Evolutionary conservation across 2,888 invertebrate species (phyloP), one percentile per base, ranked within the genome.

Genomic region (Thereva unica): DNA sequence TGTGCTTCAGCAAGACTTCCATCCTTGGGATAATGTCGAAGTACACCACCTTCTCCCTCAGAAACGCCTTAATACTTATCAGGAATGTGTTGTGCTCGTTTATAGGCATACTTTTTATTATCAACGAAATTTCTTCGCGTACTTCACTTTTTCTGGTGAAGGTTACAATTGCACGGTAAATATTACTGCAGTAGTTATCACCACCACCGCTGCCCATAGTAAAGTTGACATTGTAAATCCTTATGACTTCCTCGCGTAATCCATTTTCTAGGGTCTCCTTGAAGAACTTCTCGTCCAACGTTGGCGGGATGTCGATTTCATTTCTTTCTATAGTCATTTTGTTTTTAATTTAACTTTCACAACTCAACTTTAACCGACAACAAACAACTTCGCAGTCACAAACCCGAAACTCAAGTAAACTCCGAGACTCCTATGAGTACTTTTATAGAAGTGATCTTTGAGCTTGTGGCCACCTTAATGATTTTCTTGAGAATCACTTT

Each of bases 21-120:
- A 83, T 73, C 65, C 77, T 77, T 35, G 82, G 83, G 38, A 83
- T 74, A 7, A 81, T 79, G 71, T 78, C 78, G 7, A 74, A 76
- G 40, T 73, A 84, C 77, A 84, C 82, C 71, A 80, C 78, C 35
- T 78, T 79, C 73, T 84, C 83, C 45, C 80, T 81, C 69, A 79
- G 75, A 73, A 82, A 83, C 5, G 82, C 79, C 3, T 82, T 78
- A 42, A 82, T 49, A 12, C 81, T 83, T 73, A 75, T 82, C 45
- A 82, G 78, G 44, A 83, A 78, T 5, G 76, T 74, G 44, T 80
- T 79, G 12, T 85, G 84, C 1, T 74, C 72, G 4, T 68, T 77
- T 10, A 79, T 79, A 23, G 76, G 76, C 56, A 80, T 79, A 61
- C 75, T 77, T 70, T 80, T 80, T 3, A 80, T 75, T 69, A 80